Base-by-base conservation (phyloP, 2,888 invertebrate genomes). In the Heteromyza rotundicornis region DNA sequence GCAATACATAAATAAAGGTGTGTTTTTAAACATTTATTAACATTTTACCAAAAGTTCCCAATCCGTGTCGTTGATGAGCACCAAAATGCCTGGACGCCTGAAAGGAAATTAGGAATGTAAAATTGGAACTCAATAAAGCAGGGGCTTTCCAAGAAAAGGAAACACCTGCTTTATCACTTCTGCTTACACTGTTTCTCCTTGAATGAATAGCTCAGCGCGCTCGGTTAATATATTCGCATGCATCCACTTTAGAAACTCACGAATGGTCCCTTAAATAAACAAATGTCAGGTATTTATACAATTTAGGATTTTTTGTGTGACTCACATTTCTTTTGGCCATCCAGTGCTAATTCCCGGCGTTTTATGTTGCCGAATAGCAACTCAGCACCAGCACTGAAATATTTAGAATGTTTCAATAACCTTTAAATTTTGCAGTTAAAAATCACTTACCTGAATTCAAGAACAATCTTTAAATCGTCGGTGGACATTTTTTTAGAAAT, bases 1-100 rank as follows among this genome's bases (percentile, higher is more conserved):
- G 47, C 47, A 47, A 19, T 2, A 47, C 3, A 19, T 5, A 47
- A 47, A 47, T 47, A 17, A 47, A 8, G 7, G 19, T 8, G 14
- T 20, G 7, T 7, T 8, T 8, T 19, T 19, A 40, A 24, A 49
- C 5, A 55, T 47, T 50, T 55, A 52, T 16, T 10, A n/a, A 2
- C 23, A 32, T 67, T 84, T 86, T 85, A 82, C 83, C 82, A 89
- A 81, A 16, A 98, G 84, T 82, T 98, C 97, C 98, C 98, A 98
- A 78, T 98, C 98, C 0, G 92, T 87, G 72, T 98, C 97, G 78
- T 98, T 98, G 8, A 98, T 88, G 1, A 98, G 84, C 1, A 98
- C 96, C 53, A 98, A 84, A 64, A 98, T 98, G 2, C 98, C 98
- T 0, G 97, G 96, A 53, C 97, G 77, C 1, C 83, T 83, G 47